phyloP scores from a whole-genome alignment of 1,140 invertebrate genomes.

The Belonocnema kinseyi region DNA sequence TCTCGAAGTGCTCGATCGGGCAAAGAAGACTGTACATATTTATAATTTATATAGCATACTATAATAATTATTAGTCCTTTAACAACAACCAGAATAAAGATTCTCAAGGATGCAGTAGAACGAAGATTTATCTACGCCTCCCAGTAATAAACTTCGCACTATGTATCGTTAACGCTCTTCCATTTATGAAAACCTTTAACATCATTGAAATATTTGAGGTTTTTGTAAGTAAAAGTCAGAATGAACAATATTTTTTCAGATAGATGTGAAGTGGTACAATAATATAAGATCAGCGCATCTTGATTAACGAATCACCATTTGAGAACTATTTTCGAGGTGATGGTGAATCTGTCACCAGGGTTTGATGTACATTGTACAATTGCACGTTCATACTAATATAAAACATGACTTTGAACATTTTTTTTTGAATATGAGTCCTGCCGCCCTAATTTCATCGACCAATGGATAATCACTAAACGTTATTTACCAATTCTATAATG shows the following conservation, averaged over 20 bases:
- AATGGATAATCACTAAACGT: constrained; percentile 19
- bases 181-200: neutral
- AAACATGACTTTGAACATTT: constrained; percentile 18
- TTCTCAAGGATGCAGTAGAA: constrained; percentile 21
- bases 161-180: constrained; percentile 7
- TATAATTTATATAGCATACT: constrained; percentile 18
- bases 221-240: too few relatives aligned
- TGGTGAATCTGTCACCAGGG: neutral
- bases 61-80: constrained; percentile 27
- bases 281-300: constrained; percentile 25
- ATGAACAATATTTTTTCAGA: too few relatives aligned
- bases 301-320: neutral
- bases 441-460: constrained; percentile 13
- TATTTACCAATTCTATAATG: constrained; percentile 25
- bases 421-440: neutral
- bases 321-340: neutral
- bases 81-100: constrained; percentile 16
- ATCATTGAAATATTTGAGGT: neutral
- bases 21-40: constrained; percentile 30
- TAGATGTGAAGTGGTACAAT: neutral
- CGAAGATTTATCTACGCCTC: constrained; percentile 6
- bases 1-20: constrained; percentile 14
- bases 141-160: constrained; percentile 22
- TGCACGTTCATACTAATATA: constrained; percentile 25
- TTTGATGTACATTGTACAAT: neutral